Percentiles rank a stretch among this genome's conserved stretches.
Conservation (phyloP, 2,113 vertebrate species). For the Cyphomyrus plagiostoma region DNA sequence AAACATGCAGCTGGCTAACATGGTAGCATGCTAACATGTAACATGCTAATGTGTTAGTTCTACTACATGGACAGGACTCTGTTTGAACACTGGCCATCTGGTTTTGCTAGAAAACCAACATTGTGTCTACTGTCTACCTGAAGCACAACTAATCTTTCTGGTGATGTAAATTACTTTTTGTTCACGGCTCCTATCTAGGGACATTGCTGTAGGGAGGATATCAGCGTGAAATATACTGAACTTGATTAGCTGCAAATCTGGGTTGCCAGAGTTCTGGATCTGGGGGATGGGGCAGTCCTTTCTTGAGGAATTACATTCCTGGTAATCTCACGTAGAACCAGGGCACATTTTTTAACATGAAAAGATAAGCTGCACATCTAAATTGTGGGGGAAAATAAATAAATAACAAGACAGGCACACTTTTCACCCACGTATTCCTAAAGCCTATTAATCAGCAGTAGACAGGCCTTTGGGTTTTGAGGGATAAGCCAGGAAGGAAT, state of each 20-base stretch:
- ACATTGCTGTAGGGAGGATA: neutral
- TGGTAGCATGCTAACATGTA: neutral
- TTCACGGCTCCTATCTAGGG: neutral
- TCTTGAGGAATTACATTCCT: neutral
- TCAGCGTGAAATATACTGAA: neutral
- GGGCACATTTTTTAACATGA: neutral
- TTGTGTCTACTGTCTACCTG: neutral
- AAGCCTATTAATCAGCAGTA: conserved; percentile 9
- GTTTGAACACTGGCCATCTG: neutral
- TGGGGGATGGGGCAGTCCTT: neutral
- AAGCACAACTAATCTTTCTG: neutral
- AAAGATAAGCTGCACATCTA: neutral
- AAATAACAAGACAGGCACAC: neutral
- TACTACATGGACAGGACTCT: neutral
- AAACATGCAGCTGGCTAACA: neutral
- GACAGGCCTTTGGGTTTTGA: neutral
- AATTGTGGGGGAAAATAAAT: neutral
- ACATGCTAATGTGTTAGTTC: neutral
- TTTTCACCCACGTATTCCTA: neutral
- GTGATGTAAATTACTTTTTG: neutral
- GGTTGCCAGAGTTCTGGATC: neutral
- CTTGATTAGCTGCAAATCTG: neutral
- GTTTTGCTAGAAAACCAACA: neutral
- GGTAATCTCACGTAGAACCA: neutral
- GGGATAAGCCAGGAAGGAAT: neutral